A percentile compares a stretch with the other conserved stretches of the same genome.
These are phyloP conservation scores for Columba janthina DNA, from an alignment of 2,113 vertebrate genomes.

Conservation along the genomic window DNA sequence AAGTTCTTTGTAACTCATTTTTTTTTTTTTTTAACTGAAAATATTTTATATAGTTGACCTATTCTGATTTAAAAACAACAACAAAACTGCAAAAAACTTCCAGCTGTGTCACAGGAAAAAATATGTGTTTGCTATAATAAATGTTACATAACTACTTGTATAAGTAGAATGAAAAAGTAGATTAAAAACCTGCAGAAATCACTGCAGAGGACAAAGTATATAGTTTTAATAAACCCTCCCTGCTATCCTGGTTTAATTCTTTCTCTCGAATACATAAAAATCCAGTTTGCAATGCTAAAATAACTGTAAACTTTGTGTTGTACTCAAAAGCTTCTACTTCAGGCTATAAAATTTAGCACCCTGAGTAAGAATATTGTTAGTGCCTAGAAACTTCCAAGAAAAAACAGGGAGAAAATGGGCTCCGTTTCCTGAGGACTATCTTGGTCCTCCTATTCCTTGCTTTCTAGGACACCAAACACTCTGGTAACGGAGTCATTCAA, in stretches of 20 bases:
- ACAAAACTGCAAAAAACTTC: neutral
- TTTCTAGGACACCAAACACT: neutral
- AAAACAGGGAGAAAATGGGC: neutral
- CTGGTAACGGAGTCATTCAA: neutral
- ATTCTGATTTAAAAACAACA: neutral
- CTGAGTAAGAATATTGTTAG: neutral
- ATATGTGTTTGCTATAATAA: neutral
- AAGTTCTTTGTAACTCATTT: neutral
- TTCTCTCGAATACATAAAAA: neutral
- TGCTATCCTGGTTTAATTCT: neutral
- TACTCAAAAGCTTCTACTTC: neutral
- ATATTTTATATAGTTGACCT: neutral
- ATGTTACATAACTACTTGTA: neutral
- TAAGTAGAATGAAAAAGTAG: neutral
- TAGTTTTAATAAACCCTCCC: neutral
- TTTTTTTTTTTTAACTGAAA: neutral
- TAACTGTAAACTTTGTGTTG: neutral
- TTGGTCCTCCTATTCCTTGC: neutral
- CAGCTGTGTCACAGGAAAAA: neutral
- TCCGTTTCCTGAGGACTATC: neutral
- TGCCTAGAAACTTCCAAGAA: neutral
- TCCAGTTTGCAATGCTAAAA: neutral
- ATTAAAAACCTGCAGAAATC: neutral
- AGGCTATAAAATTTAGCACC: neutral
- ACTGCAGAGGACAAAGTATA: neutral